Evolutionary conservation across 2,888 invertebrate genomes (phyloP).

Genomic region (Acrocyrtus sp.): DNA sequence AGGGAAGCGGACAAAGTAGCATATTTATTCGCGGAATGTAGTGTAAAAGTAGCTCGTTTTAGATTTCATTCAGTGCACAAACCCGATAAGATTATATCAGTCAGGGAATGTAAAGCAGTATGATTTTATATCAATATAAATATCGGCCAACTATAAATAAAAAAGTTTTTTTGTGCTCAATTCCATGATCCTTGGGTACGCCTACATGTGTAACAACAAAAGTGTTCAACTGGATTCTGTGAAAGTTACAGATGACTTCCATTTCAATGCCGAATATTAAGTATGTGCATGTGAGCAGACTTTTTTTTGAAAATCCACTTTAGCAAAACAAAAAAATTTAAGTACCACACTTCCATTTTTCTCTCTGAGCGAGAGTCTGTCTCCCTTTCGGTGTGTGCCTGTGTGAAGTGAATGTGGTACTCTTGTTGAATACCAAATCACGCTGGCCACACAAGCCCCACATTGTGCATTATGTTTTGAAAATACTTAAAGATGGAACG

Average conservation of each 20-base stretch:
- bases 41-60: neutral
- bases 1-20: neutral
- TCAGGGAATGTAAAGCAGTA: no score
- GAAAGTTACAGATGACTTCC: constrained; percentile 49
- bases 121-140: no score
- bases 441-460: constrained; percentile 24
- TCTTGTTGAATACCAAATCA: constrained; percentile 50
- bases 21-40: constrained; percentile 19
- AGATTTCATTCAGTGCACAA: no score
- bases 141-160: no score
- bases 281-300: constrained; percentile 37
- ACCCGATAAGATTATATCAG: no score
- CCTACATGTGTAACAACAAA: no score
- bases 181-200: no score
- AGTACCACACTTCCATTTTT: neutral
- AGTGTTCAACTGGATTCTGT: constrained; percentile 37
- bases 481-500: no score
- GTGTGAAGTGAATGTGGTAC: constrained; percentile 8
- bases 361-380: neutral
- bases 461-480: constrained; percentile 23
- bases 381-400: constrained; percentile 15
- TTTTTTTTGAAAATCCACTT: no score
- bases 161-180: no score
- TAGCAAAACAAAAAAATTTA: no score
- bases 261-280: constrained; percentile 48